Conservation (phyloP, 2,797 vertebrate genomes). For the Eptatretus atami region DNA sequence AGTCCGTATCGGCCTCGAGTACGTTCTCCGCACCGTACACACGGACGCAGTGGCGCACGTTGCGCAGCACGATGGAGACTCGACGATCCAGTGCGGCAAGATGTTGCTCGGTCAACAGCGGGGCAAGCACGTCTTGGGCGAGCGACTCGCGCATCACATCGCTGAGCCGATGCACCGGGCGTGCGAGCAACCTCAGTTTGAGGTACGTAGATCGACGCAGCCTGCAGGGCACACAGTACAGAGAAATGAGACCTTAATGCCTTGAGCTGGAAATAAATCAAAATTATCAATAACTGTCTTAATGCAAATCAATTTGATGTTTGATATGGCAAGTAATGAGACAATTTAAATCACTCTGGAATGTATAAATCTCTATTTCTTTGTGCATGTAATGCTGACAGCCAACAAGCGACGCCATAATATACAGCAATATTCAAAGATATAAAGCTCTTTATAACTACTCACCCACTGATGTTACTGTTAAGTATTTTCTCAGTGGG, state of each 20-base stretch:
- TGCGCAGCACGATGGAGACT: conserved; percentile 25
- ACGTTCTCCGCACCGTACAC: conserved; percentile 28
- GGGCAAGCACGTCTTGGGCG: conserved; percentile 23
- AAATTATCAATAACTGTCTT: too few relatives aligned
- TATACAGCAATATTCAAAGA: too few relatives aligned
- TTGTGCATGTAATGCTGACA: too few relatives aligned
- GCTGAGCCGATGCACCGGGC: conserved; percentile 30
- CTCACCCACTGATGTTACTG: too few relatives aligned
- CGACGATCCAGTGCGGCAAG: conserved; percentile 53
- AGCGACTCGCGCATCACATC: conserved; percentile 70
- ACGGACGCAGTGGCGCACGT: conserved; percentile 25
- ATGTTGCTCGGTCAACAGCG: conserved; percentile 44
- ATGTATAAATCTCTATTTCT: background rate
- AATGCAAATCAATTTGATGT: background rate
- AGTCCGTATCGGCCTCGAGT: conserved; percentile 18
- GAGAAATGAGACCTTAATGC: background rate
- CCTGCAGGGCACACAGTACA: conserved; percentile 16
- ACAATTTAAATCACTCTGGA: background rate
- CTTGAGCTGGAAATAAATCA: too few relatives aligned
- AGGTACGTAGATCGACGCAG: conserved; percentile 43
- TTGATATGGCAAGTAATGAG: background rate
- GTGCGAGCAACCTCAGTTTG: conserved; percentile 32
- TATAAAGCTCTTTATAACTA: too few relatives aligned
- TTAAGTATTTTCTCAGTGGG: too few relatives aligned
- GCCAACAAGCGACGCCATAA: too few relatives aligned